Evolutionary conservation across 2,888 invertebrate species (phyloP).

Genomic region (Chrysina gloriosa): DNA sequence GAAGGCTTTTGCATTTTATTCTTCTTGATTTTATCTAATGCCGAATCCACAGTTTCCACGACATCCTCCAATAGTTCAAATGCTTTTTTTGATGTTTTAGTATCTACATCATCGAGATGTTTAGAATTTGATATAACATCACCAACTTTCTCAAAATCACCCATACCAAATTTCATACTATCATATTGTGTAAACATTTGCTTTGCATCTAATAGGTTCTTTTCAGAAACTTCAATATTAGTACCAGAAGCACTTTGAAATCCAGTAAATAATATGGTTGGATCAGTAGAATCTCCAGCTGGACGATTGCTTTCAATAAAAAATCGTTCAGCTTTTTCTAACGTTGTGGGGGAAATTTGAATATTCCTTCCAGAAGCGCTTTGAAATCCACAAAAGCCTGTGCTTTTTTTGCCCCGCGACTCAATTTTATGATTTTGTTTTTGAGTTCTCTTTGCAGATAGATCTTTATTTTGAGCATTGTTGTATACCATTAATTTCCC

Average conservation of each 20-base stretch:
- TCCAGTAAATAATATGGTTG: neutral
- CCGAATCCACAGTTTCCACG: conserved; percentile 36
- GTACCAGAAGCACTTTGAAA: conserved; percentile 20
- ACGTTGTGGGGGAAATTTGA: conserved; percentile 61
- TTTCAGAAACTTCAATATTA: neutral
- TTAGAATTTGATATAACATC: neutral
- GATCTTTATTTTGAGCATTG: neutral
- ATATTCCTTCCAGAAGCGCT: conserved; percentile 61
- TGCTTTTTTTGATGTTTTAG: conserved; percentile 32
- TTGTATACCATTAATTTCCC: conserved; percentile 60
- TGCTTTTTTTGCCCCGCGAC: neutral
- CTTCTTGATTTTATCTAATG: conserved; percentile 37
- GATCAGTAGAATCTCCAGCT: conserved; percentile 38
- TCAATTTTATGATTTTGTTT: neutral
- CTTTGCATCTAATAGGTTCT: neutral
- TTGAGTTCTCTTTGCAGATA: neutral
- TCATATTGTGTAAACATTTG: conserved; percentile 5
- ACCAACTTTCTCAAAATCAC: conserved; percentile 32
- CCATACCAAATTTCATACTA: conserved; percentile 29
- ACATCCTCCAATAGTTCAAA: conserved; percentile 42
- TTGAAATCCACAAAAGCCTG: conserved; percentile 54
- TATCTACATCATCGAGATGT: conserved; percentile 1
- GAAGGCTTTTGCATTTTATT: conserved; percentile 1
- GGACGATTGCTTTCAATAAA: conserved; percentile 46
- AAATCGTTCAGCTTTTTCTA: conserved; percentile 56